Conservation (phyloP, 2,113 vertebrate species). For the Neopipo cinnamomea region DNA sequence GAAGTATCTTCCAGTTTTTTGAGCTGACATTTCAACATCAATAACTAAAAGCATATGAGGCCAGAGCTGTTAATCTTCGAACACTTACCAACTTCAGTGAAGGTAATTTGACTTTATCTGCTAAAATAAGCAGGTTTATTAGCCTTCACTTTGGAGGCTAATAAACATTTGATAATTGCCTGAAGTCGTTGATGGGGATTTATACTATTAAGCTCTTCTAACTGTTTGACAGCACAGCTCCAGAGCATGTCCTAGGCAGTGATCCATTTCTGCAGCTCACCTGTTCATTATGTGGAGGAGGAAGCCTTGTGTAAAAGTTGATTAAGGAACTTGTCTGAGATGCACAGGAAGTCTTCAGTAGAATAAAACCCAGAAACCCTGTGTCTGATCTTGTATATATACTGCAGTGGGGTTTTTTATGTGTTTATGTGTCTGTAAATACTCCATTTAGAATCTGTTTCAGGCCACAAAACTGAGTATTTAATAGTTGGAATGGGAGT, state of each 20-base stretch:
- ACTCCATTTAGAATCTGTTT: background rate
- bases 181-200: background rate
- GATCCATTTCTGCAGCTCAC: background rate
- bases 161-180: constrained; percentile 48
- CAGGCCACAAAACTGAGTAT: background rate
- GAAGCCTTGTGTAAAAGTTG: background rate
- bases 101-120: constrained; percentile 36
- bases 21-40: constrained; percentile 39
- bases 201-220: background rate
- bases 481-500: background rate
- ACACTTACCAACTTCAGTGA: constrained; percentile 5
- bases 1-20: constrained; percentile 16
- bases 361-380: background rate
- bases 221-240: background rate
- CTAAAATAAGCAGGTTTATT: constrained; percentile 45
- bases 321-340: background rate
- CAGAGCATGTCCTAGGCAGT: background rate
- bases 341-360: background rate
- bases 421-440: background rate
- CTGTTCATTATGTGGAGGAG: background rate
- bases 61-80: constrained; percentile 14
- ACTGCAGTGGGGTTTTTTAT: background rate
- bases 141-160: constrained; percentile 9
- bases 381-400: background rate
- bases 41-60: constrained; percentile 18